Evolutionary conservation across 2,113 vertebrate species (phyloP), one percentile per base, ranked within the genome.

Genomic region (Chiloscyllium plagiosum): DNA sequence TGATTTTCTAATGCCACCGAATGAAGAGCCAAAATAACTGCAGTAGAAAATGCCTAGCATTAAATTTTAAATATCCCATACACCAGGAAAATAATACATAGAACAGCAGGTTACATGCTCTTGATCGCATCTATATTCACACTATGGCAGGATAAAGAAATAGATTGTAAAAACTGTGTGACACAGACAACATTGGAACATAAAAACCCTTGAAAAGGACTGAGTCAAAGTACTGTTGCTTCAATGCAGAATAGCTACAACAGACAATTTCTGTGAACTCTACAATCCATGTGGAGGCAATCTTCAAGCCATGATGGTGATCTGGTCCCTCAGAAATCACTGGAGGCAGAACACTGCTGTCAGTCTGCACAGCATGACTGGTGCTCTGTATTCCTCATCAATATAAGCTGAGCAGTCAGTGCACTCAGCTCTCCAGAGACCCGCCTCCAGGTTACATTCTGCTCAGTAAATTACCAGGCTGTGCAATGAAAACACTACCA

Each of bases 401-500:
- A 95, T 78, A 69, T 68, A 95, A 96, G 96, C 13, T 6, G 90
- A 96, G 65, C 76, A 61, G 61, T 56, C 76, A 96, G 95, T 95
- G 96, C 50, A 50, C 17, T 96, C 52, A 95, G 65, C 4, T 4
- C 61, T 56, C 66, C 61, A 47, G 37, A 20, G 52, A 52, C 85
- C 65, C 96, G 69, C 95, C 69, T 26, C 8, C 52, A 89, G 70
- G 94, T 96, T 33, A 69, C 56, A 96, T 76, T 95, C 24, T 61
- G 52, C 89, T 95, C 10, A 86, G 61, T 66, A 65, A 95, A 95
- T 68, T 42, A 29, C 95, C 42, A 3, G 22, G 0, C 13, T 3
- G 12, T 52, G 85, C 95, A 85, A 85, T 2, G 0, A 96, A 96
- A n/a, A 37, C 42, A 37, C 22, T 83, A 69, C 76, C 85, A 95